Evolutionary conservation across 2,888 invertebrate genomes (phyloP), one percentile per base, ranked within the genome.

Genomic region (Thyatira batis): DNA sequence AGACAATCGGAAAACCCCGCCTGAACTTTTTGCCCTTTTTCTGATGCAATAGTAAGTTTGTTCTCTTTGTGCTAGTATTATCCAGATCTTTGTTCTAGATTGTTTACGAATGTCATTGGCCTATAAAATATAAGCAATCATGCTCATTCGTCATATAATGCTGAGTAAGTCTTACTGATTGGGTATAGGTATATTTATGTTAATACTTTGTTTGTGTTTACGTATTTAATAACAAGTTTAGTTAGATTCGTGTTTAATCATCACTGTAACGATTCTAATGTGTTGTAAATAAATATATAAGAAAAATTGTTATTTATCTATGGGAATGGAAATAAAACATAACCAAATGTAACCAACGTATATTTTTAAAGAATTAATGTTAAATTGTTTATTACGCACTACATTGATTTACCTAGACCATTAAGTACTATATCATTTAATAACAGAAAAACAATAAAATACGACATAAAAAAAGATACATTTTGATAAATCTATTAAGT

Each of bases 21-120:
- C 55, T 57, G 61, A 46, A 45, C 52, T 58, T 67, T 20, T 61
- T 49, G 23, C 46, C 53, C 51, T 44, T 73, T 78, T 76, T 78
- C 80, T 81, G 81, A 82, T 79, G 80, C 80, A 82, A 82, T 71
- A 72, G 65, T 65, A 33, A 17, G 33, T 64, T 17, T 43, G 73
- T 73, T 76, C 59, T 69, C 57, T 11, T 3, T 51, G 21, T 2
- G 27, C 33, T 11, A 20, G 11, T 39, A 43, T 23, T 20, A 49
- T 11, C 51, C 52, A 43, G 13, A 25, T 43, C 4, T 20, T 10
- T 30, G 28, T 44, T n/a, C 46, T 0, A 45, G 23, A 62, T 63
- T 57, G 46, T 61, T 6, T 17, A 1, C 25, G 0, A 0, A 0
- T 0, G 0, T 17, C 0, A 1, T 46, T 5, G 43, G 33, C 13